These are phyloP conservation scores for Esox niger DNA, from an alignment of 2,113 vertebrate species.

Conservation along the genomic window DNA sequence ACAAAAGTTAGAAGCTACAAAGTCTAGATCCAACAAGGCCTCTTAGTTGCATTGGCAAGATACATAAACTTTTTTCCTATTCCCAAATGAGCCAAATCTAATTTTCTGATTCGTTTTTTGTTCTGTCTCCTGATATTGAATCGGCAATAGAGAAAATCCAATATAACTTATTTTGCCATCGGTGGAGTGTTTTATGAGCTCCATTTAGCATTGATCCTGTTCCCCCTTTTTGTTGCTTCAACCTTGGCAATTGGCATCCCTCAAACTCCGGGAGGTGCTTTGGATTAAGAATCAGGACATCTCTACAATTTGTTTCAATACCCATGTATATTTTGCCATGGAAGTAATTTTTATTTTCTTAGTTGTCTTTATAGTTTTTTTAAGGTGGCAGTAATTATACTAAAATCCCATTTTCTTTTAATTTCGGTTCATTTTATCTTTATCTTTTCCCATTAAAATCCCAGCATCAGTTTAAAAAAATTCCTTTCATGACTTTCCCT, in stretches of 20 bases:
- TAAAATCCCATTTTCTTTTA: too few relatives aligned
- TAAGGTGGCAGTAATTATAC: too few relatives aligned
- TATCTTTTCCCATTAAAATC: too few relatives aligned
- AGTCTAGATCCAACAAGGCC: too few relatives aligned
- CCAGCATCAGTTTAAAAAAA: too few relatives aligned
- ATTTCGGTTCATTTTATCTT: too few relatives aligned
- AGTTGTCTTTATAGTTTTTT: too few relatives aligned
- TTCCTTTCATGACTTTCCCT: too few relatives aligned
- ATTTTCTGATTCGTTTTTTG: not conserved
- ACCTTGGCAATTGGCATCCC: not conserved
- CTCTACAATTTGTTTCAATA: not conserved
- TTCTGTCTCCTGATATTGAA: not conserved
- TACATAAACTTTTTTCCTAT: too few relatives aligned
- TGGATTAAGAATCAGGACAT: not conserved
- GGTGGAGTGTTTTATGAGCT: not conserved
- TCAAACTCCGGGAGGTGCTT: not conserved
- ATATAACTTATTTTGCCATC: conserved; percentile 10
- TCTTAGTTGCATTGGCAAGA: too few relatives aligned
- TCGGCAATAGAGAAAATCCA: conserved; percentile 7
- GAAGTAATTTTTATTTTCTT: too few relatives aligned
- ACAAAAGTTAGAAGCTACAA: too few relatives aligned
- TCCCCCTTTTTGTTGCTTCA: not conserved
- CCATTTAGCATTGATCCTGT: not conserved
- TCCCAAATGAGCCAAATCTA: not conserved
- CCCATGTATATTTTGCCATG: not conserved